phyloP scores from a whole-genome alignment of 2,113 vertebrate species.

The Maylandia zebra region DNA sequence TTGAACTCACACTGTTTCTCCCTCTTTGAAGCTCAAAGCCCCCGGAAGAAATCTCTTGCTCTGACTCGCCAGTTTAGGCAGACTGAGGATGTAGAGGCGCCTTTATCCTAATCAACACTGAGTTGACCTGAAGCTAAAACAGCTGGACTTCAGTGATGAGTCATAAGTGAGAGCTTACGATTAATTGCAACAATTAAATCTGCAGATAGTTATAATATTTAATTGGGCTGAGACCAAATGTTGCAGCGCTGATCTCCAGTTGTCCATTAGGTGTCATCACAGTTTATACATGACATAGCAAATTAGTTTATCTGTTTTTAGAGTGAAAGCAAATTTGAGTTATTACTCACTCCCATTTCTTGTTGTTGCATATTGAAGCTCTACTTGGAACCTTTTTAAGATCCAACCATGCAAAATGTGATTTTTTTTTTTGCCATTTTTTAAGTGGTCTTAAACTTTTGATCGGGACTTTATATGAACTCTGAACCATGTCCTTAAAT shows the following conservation, averaged over 20 bases:
- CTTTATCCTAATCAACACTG: conserved; percentile 37
- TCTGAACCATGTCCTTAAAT: background rate
- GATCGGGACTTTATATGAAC: background rate
- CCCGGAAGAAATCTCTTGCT: conserved; percentile 21
- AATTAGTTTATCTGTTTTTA: background rate
- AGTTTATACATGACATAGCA: background rate
- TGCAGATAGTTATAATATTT: background rate
- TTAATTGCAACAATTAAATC: background rate
- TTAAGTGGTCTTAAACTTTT: background rate
- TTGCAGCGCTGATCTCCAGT: background rate
- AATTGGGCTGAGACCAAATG: background rate
- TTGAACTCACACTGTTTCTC: background rate
- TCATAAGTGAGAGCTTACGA: background rate
- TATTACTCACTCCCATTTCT: background rate
- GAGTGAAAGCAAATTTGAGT: background rate
- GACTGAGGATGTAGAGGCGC: background rate
- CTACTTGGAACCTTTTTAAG: background rate
- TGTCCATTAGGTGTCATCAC: background rate
- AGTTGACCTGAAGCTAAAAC: conserved; percentile 9
- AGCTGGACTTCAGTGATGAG: conserved; percentile 4
- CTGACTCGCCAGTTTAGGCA: conserved; percentile 21
- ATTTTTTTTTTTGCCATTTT: background rate
- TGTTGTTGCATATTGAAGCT: background rate
- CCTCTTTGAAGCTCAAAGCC: conserved; percentile 36
- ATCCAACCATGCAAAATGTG: background rate